These are phyloP conservation scores for Bombylius discolor DNA, from an alignment of 2,888 invertebrate genomes.

Conservation along the genomic window DNA sequence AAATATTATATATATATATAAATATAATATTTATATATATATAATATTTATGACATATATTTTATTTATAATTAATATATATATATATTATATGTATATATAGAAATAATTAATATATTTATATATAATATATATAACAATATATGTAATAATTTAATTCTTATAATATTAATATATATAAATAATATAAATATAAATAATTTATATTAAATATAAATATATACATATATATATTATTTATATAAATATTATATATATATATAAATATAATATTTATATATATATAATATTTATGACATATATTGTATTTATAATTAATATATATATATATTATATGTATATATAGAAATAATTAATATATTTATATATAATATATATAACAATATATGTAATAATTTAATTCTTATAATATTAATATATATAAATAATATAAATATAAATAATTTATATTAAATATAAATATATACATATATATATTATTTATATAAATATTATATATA, in stretches of 20 bases:
- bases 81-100: slow-evolving; percentile 12
- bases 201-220: slow-evolving; percentile 13
- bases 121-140: neutral
- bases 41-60: slow-evolving; percentile 1
- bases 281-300: slow-evolving; percentile 5
- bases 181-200: slow-evolving; percentile 12
- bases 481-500: slow-evolving; percentile 16
- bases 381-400: too few relatives aligned
- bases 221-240: slow-evolving; percentile 18
- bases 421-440: slow-evolving; percentile 12
- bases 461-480: slow-evolving; percentile 17
- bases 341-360: slow-evolving; percentile 12
- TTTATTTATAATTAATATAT: neutral
- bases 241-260: slow-evolving; percentile 14
- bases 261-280: slow-evolving; percentile 4
- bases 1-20: slow-evolving; percentile 20
- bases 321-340: slow-evolving; percentile 9
- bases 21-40: slow-evolving; percentile 10
- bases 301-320: neutral
- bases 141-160: too few relatives aligned
- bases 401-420: slow-evolving; percentile 5
- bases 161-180: slow-evolving; percentile 6
- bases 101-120: slow-evolving; percentile 12
- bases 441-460: slow-evolving; percentile 11
- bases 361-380: slow-evolving; percentile 1